These are phyloP conservation scores for Etheostoma nigrum DNA, from an alignment of 2,797 vertebrate genomes.

Conservation along the genomic window DNA sequence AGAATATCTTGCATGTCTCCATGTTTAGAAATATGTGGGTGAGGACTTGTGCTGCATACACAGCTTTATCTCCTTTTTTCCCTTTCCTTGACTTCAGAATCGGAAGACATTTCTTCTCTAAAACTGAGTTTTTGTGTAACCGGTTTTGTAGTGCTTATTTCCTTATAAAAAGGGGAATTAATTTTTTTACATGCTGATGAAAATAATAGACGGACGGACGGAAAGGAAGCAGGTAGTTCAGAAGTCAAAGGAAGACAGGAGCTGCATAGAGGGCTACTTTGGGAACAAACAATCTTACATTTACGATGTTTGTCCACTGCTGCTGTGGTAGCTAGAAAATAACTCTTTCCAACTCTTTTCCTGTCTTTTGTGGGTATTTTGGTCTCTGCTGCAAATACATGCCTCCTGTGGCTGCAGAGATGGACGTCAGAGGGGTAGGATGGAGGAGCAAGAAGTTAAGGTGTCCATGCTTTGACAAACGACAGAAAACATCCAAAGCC, in stretches of 20 bases:
- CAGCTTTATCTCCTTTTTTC: conserved; percentile 48
- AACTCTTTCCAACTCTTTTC: conserved; percentile 31
- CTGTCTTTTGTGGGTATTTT: conserved; percentile 35
- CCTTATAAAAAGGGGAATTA: conserved; percentile 11
- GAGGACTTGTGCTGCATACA: conserved; percentile 42
- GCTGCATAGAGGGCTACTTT: conserved; percentile 72
- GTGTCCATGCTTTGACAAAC: conserved; percentile 70
- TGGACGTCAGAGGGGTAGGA: conserved; percentile 29
- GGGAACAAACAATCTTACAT: conserved; percentile 44
- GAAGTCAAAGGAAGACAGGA: conserved; percentile 75
- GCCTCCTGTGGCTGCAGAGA: conserved; percentile 56
- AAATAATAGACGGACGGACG: conserved; percentile 37
- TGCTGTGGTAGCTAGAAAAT: conserved; percentile 36
- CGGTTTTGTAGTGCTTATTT: conserved; percentile 30
- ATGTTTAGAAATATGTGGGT: conserved; percentile 14
- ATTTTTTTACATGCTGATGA: conserved; percentile 65
- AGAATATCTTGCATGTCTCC: conserved; percentile 26
- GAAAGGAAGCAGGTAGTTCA: conserved; percentile 34
- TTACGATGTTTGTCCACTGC: conserved; percentile 26
- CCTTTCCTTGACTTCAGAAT: conserved; percentile 46
- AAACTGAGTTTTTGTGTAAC: conserved; percentile 1
- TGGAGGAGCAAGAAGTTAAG: conserved; percentile 36
- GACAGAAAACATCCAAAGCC: conserved; percentile 45
- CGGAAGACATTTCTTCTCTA: conserved; percentile 47
- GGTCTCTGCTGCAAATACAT: conserved; percentile 57